These are phyloP conservation scores for Conus ventricosus DNA, from an alignment of 1,140 invertebrate species.

Conservation along the genomic window DNA sequence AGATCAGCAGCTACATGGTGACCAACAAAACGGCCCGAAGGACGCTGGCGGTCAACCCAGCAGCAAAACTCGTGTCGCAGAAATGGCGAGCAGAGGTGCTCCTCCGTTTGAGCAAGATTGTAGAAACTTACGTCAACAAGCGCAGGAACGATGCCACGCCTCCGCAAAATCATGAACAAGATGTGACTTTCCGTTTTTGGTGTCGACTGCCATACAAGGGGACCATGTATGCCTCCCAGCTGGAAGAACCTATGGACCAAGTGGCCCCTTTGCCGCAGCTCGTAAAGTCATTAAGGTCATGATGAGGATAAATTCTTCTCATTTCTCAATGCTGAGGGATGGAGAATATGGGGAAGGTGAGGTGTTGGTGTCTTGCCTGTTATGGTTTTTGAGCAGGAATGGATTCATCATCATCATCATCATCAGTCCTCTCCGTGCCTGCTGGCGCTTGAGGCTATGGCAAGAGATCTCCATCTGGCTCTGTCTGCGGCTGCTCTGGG, in stretches of 20 bases:
- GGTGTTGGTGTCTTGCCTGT: too few relatives aligned
- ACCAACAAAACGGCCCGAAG: not conserved
- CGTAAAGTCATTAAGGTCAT: too few relatives aligned
- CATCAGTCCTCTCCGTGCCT: too few relatives aligned
- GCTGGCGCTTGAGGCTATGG: too few relatives aligned
- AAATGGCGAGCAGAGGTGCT: constrained; percentile 14
- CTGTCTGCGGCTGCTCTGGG: too few relatives aligned
- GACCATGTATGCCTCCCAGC: not conserved
- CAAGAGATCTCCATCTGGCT: too few relatives aligned
- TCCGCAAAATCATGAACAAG: not conserved
- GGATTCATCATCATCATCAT: too few relatives aligned
- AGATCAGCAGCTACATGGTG: constrained; percentile 1
- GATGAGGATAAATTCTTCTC: too few relatives aligned
- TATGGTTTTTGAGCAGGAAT: too few relatives aligned
- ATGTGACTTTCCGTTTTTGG: not conserved
- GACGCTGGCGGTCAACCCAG: constrained; percentile 6
- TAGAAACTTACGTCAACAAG: not conserved
- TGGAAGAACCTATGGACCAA: not conserved
- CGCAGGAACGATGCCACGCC: not conserved
- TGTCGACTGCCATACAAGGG: not conserved
- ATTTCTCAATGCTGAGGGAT: too few relatives aligned
- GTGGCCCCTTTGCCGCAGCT: not conserved
- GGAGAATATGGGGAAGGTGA: too few relatives aligned
- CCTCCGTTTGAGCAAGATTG: constrained; percentile 5
- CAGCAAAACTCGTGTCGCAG: constrained; percentile 13